These are phyloP conservation scores for Australoheros scitulus DNA, from an alignment of 2,113 vertebrate species.

Conservation along the genomic window DNA sequence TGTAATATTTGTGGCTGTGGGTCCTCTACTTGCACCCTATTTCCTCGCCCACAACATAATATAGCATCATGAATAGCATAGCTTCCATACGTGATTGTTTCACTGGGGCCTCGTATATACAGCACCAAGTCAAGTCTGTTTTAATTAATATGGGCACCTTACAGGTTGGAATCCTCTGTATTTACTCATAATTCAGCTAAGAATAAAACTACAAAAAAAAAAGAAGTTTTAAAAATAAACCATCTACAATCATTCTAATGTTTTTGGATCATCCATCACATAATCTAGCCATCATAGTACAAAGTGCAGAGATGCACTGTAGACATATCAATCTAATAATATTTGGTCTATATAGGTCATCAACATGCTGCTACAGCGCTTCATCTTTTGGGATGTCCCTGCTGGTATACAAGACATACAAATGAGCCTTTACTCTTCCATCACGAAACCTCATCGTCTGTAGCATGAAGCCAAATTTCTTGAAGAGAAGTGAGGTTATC, in stretches of 20 bases:
- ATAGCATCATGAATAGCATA: neutral
- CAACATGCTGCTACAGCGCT: neutral
- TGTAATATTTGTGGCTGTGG: constrained; percentile 32
- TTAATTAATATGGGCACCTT: neutral
- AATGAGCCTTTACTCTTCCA: neutral
- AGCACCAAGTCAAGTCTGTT: neutral
- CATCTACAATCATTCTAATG: neutral
- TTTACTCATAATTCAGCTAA: neutral
- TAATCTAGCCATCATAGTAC: constrained; percentile 2
- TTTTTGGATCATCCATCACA: constrained; percentile 20
- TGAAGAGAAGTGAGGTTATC: too few species aligned
- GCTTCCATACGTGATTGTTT: neutral
- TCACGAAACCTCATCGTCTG: neutral
- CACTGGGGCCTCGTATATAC: neutral
- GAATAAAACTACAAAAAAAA: neutral
- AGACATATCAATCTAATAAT: constrained; percentile 20
- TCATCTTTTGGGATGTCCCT: constrained; percentile 30
- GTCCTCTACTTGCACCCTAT: constrained; percentile 15
- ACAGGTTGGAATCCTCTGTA: constrained; percentile 7
- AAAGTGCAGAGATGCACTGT: neutral
- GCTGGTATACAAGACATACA: neutral
- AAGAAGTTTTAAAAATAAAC: constrained; percentile 9
- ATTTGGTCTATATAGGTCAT: constrained; percentile 51
- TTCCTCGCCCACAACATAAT: constrained; percentile 24
- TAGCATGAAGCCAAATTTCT: neutral